These are phyloP conservation scores for Drosophila yakuba DNA, from an alignment of 1,140 invertebrate species.

Conservation along the genomic window DNA sequence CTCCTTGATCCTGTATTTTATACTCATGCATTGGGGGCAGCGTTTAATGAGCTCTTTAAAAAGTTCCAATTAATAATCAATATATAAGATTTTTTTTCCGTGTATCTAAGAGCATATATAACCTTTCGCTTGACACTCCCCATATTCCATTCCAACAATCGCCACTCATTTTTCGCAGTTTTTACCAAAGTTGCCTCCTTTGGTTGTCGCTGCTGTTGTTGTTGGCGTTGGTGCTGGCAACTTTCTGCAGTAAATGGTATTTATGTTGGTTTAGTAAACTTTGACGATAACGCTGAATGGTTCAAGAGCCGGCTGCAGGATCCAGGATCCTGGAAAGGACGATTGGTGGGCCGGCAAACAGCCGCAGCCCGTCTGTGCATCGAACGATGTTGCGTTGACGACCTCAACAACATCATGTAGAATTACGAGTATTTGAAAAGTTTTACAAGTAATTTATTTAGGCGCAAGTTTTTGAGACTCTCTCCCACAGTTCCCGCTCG, in stretches of 20 bases:
- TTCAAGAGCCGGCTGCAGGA: conserved; percentile 30
- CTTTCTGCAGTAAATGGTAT: conserved; percentile 82
- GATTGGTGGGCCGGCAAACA: background rate
- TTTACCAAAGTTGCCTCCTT: conserved; percentile 50
- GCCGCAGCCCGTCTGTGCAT: conserved; percentile 40
- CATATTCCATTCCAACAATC: conserved; percentile 39
- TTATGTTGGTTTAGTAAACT: conserved; percentile 83
- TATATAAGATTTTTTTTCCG: background rate
- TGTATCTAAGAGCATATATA: conserved; percentile 45
- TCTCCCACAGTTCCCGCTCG: conserved; percentile 1
- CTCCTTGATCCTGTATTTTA: too few species aligned
- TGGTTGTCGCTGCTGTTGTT: conserved; percentile 15
- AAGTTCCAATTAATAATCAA: too few species aligned
- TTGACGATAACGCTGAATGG: conserved; percentile 70
- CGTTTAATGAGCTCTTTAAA: background rate
- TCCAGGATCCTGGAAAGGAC: background rate
- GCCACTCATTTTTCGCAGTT: conserved; percentile 65
- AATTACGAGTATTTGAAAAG: conserved; percentile 83
- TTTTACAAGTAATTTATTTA: conserved; percentile 83
- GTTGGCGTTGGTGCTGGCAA: conserved; percentile 47
- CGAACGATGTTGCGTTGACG: conserved; percentile 70
- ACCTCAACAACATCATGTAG: conserved; percentile 82
- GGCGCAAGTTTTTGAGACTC: conserved; percentile 77
- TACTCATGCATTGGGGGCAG: too few species aligned
- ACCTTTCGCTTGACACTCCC: conserved; percentile 9